Conservation (phyloP, 2,797 vertebrate genomes). For the Poeciliopsis infans region DNA sequence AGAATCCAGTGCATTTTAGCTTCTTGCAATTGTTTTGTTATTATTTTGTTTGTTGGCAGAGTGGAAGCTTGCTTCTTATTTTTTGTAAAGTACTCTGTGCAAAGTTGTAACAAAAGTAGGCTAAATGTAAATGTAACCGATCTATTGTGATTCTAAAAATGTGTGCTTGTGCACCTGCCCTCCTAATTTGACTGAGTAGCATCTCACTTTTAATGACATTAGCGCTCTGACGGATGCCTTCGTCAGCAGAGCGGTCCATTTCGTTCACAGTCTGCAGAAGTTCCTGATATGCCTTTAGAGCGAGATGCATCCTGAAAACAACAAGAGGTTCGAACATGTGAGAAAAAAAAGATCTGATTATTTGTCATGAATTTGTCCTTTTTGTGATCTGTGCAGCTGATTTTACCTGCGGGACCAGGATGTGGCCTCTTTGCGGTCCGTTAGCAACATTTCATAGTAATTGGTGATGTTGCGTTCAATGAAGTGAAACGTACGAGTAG, state of each 20-base stretch:
- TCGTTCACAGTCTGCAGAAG: conserved; percentile 90
- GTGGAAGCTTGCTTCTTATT: background rate
- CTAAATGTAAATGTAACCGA: background rate
- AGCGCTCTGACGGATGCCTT: conserved; percentile 87
- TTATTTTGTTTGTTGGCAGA: background rate
- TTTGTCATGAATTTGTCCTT: background rate
- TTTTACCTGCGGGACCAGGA: conserved; percentile 92
- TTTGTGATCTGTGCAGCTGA: background rate
- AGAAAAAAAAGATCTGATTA: conserved; percentile 9
- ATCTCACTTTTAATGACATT: conserved; percentile 92
- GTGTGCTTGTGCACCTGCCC: background rate
- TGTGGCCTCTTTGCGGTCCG: conserved; percentile 88
- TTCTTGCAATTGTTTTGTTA: background rate
- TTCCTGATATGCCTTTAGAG: conserved; percentile 95
- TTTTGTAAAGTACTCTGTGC: background rate
- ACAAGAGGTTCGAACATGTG: background rate
- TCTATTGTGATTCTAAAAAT: background rate
- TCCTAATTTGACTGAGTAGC: background rate
- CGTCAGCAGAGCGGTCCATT: conserved; percentile 89
- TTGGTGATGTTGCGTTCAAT: conserved; percentile 94
- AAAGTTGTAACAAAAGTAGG: background rate
- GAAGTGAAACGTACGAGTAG: conserved; percentile 91
- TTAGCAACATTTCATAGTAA: conserved; percentile 96
- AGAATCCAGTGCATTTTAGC: background rate
- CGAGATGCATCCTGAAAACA: conserved; percentile 90